Base-by-base conservation (phyloP, 1,140 invertebrate genomes). In the Drosophila willistoni region DNA sequence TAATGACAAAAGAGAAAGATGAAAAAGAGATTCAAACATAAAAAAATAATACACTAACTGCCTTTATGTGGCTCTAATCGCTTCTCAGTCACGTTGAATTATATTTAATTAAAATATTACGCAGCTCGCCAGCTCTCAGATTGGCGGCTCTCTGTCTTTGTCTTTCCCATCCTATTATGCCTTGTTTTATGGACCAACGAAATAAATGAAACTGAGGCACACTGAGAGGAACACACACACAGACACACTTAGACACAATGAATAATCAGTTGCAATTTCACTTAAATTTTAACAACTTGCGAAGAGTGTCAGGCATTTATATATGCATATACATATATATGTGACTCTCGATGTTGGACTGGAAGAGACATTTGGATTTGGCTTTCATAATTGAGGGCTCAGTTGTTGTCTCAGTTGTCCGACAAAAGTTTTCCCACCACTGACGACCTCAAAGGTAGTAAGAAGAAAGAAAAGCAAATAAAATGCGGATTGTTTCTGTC, bases 201-300 rank as follows among this genome's bases (percentile, higher is more conserved):
- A 5, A 68, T 66, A 69, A 42, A 64, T 19, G 60, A 56, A 57
- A 36, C 17, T 17, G n/a, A 41, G 44, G 17, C 44, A 51, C 22
- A 51, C 19, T n/a, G n/a, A n/a, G n/a, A n/a, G n/a, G n/a, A n/a
- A 51, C 19, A 59, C 10, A 39, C 47, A 25, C 14, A 41, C 25
- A 7, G 6, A 34, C 17, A 22, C n/a, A 33, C n/a, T 19, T n/a
- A 51, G 55, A 69, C 10, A 33, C 47, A 42, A 71, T 25, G 22
- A 86, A 86, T 81, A 86, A 79, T 87, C 79, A 77, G 83, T 71
- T 71, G 84, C 83, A 89, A 89, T 87, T 87, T 87, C 83, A 83
- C 83, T 85, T 74, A 74, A 85, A 74, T 80, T 83, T 83, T 74
- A 77, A 79, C 80, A 71, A 70, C 67, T 72, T 76, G 69, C 66